phyloP scores from a whole-genome alignment of 2,113 vertebrate species.

The Mionectes macconnelli region DNA sequence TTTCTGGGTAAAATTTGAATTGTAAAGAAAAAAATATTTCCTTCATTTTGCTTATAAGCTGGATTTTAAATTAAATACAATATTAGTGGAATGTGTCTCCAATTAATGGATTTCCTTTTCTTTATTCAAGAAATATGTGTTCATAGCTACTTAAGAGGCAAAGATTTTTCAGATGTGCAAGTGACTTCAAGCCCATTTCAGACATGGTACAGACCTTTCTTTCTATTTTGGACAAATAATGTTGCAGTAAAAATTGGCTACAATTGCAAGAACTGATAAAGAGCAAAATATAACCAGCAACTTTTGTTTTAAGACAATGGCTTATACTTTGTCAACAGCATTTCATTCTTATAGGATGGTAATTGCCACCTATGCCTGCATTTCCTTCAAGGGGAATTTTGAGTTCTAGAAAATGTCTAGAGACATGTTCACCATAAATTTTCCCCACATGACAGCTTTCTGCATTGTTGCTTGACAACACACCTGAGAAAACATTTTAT shows the following conservation, averaged over 20 bases:
- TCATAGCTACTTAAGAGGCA: background rate
- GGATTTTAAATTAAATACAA: background rate
- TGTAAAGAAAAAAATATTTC: background rate
- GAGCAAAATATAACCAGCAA: background rate
- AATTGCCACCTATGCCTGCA: background rate
- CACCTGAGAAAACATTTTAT: background rate
- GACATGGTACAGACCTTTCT: background rate
- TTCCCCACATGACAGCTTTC: fast-evolving
- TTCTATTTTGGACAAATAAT: background rate
- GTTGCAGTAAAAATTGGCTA: background rate
- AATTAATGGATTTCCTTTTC: background rate
- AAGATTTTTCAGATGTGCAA: background rate
- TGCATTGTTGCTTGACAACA: background rate
- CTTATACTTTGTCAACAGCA: background rate
- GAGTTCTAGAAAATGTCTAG: background rate
- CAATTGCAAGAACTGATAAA: background rate
- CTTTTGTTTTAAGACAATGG: background rate
- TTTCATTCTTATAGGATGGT: background rate
- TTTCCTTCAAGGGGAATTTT: background rate
- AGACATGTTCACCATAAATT: background rate
- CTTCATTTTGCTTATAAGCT: background rate
- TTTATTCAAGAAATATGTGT: background rate
- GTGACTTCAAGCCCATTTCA: background rate
- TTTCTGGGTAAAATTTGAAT: background rate
- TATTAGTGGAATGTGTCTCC: background rate